Conservation (phyloP, 2,888 invertebrate genomes). For the Subacronicta megacephala region DNA sequence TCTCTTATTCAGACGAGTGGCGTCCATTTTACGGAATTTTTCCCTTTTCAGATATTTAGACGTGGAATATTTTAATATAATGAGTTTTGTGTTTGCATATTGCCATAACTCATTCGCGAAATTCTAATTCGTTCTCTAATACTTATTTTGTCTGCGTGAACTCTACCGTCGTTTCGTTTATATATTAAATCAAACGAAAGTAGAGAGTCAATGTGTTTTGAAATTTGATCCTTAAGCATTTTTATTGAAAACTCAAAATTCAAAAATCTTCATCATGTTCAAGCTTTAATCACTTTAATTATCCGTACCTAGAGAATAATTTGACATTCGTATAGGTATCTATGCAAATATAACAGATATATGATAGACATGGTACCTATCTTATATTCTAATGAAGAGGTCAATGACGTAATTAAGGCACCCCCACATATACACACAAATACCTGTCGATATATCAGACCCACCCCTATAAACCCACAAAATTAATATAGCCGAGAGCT, state of each 20-base stretch:
- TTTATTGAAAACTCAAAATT: too few relatives aligned
- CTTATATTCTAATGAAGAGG: slow-evolving; percentile 63
- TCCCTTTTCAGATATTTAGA: slow-evolving; percentile 78
- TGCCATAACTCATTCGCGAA: slow-evolving; percentile 55
- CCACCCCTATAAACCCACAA: slow-evolving; percentile 75
- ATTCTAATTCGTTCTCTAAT: slow-evolving; percentile 44
- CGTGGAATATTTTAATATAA: slow-evolving; percentile 75
- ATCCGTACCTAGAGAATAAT: background rate
- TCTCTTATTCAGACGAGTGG: slow-evolving; percentile 83
- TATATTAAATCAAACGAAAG: too few relatives aligned
- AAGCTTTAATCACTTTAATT: background rate
- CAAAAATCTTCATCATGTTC: background rate
- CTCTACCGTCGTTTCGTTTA: background rate
- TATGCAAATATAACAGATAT: slow-evolving; percentile 40
- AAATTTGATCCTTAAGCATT: too few relatives aligned
- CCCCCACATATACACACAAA: slow-evolving; percentile 50
- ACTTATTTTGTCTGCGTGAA: slow-evolving; percentile 3
- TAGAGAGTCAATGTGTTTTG: too few relatives aligned
- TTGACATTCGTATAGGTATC: slow-evolving; percentile 11
- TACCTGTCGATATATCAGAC: slow-evolving; percentile 79
- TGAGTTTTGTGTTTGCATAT: slow-evolving; percentile 72
- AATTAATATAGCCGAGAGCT: slow-evolving; percentile 83
- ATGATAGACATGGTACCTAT: slow-evolving; percentile 48
- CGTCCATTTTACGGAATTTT: slow-evolving; percentile 80
- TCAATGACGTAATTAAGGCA: slow-evolving; percentile 63